phyloP scores from a whole-genome alignment of 2,888 invertebrate genomes.

The Agrilus cyanescens region DNA sequence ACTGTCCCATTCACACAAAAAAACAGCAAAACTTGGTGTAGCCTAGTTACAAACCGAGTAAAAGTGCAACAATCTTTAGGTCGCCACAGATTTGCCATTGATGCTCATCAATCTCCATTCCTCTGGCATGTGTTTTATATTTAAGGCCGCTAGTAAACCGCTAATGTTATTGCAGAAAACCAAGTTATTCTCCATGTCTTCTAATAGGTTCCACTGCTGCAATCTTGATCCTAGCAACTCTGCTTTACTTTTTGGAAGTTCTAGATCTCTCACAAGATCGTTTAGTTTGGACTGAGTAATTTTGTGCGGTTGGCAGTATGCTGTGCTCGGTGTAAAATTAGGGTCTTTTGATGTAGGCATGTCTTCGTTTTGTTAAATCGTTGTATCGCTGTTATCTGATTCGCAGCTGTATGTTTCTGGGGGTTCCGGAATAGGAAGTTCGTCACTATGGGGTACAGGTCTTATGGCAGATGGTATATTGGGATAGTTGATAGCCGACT shows the following conservation, averaged over 20 bases:
- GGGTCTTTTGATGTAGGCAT: neutral
- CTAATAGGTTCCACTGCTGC: neutral
- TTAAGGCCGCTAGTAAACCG: neutral
- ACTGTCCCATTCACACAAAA: conserved; percentile 16
- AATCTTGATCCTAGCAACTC: conserved; percentile 1
- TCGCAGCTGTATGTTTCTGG: neutral
- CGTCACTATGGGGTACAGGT: neutral
- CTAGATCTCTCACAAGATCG: neutral
- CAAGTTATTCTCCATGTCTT: neutral
- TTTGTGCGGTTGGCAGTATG: too few relatives aligned
- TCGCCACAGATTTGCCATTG: conserved; percentile 12
- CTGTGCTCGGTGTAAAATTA: conserved; percentile 2
- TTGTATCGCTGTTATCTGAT: too few relatives aligned
- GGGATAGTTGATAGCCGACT: neutral
- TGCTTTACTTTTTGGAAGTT: conserved; percentile 4
- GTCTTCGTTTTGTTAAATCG: too few relatives aligned
- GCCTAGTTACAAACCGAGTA: conserved; percentile 15
- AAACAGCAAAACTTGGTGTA: conserved; percentile 12
- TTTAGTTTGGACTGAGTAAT: conserved; percentile 2
- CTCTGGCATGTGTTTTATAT: neutral
- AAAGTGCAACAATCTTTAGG: conserved; percentile 9
- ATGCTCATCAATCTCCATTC: too few relatives aligned
- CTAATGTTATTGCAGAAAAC: conserved; percentile 4
- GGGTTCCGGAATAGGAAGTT: neutral
- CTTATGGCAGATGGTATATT: neutral